phyloP scores from a whole-genome alignment of 2,797 vertebrate genomes.

The Champsocephalus esox region DNA sequence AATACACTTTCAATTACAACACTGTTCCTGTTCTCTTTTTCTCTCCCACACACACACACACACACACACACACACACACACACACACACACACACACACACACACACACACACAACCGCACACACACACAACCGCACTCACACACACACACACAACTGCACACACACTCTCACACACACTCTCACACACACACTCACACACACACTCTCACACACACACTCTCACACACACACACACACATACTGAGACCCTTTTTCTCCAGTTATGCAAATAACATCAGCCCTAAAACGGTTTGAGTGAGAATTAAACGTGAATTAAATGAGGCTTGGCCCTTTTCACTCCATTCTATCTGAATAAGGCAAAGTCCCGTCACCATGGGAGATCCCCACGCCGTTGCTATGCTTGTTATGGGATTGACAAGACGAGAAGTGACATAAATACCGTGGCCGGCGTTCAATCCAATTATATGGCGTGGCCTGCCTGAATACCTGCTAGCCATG shows the following conservation, averaged over 20 bases:
- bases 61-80: slow-evolving; percentile 53
- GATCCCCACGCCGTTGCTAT: slow-evolving; percentile 90
- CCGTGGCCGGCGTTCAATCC: slow-evolving; percentile 95
- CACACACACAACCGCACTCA: slow-evolving; percentile 52
- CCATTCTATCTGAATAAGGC: slow-evolving; percentile 86
- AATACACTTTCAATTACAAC: slow-evolving; percentile 82
- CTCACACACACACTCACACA: slow-evolving; percentile 53
- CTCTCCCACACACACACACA: slow-evolving; percentile 30
- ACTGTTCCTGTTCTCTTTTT: slow-evolving; percentile 74
- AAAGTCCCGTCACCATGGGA: slow-evolving; percentile 89
- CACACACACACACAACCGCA: slow-evolving; percentile 56
- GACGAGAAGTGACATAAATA: slow-evolving; percentile 99
- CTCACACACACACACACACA: slow-evolving; percentile 51
- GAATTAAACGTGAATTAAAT: slow-evolving; percentile 99
- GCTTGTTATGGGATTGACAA: slow-evolving; percentile 97
- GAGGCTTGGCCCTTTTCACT: slow-evolving; percentile 87
- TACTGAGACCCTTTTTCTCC: slow-evolving; percentile 87
- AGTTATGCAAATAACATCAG: slow-evolving; percentile 97
- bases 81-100: slow-evolving; percentile 24
- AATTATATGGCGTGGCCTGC: slow-evolving; percentile 94
- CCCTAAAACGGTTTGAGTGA: slow-evolving; percentile 87
- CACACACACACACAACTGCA: slow-evolving; percentile 42
- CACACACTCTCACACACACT: slow-evolving; percentile 56
- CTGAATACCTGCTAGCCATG: slow-evolving; percentile 95
- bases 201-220: slow-evolving; percentile 45